phyloP scores from a whole-genome alignment of 2,888 invertebrate genomes.

The Lasioglossum pauxillum region DNA sequence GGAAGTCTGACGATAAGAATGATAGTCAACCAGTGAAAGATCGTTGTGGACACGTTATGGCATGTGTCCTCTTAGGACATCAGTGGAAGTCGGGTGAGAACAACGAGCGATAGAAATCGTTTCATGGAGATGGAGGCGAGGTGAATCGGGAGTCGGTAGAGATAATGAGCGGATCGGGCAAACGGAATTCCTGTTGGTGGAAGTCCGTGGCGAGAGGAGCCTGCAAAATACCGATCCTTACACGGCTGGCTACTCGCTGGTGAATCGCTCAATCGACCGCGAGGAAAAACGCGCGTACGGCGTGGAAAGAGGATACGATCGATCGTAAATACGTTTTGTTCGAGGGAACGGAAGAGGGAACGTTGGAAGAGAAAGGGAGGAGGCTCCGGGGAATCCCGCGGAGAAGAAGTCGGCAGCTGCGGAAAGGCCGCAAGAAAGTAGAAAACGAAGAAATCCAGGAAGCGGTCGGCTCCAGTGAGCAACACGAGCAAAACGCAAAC shows the following conservation, averaged over 20 bases:
- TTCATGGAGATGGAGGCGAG: not conserved
- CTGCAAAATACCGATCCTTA: conserved; percentile 32
- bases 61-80: not conserved
- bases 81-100: not conserved
- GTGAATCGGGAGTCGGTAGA: not conserved
- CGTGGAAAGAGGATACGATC: conserved; percentile 14
- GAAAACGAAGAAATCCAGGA: conserved; percentile 72
- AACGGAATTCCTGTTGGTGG: not conserved
- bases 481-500: conserved; percentile 65
- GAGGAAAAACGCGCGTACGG: conserved; percentile 28
- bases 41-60: not conserved
- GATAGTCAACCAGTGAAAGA: not conserved
- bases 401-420: conserved; percentile 26
- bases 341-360: not conserved
- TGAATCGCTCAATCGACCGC: conserved; percentile 46
- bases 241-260: conserved; percentile 17
- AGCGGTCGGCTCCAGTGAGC: conserved; percentile 52
- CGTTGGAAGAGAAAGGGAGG: not conserved
- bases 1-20: not conserved
- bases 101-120: not conserved
- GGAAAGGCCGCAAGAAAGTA: conserved; percentile 48
- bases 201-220: conserved; percentile 8
- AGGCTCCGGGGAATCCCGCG: not conserved
- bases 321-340: conserved; percentile 12
- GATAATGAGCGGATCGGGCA: not conserved